Evolutionary conservation across 2,797 vertebrate species (phyloP).

Genomic region (Ctenopoma kingsleyae): DNA sequence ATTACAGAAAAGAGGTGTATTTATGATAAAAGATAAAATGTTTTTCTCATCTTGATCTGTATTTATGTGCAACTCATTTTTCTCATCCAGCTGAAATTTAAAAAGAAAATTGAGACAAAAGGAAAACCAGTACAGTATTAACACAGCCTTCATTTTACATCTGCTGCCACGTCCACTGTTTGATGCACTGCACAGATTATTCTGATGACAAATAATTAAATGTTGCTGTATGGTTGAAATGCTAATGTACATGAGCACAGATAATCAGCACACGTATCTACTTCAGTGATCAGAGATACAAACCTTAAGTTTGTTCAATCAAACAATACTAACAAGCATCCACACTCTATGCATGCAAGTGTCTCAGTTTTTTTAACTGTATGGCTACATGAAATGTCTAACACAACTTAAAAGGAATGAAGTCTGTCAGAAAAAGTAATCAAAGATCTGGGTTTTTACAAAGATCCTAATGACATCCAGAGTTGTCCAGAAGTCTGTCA

Average conservation of each 20-base stretch:
- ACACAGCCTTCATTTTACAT: conserved; percentile 25
- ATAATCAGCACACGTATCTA: conserved; percentile 30
- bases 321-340: background rate
- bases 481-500: conserved; percentile 11
- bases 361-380: conserved; percentile 3
- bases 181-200: conserved; percentile 24
- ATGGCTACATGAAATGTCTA: conserved; percentile 17
- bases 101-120: background rate
- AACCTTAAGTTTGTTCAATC: conserved; percentile 5
- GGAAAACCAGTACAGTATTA: conserved; percentile 7
- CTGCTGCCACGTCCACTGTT: background rate
- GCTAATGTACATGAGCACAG: conserved; percentile 33
- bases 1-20: conserved; percentile 14
- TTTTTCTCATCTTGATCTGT: conserved; percentile 1
- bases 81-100: conserved; percentile 4
- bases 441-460: conserved; percentile 2
- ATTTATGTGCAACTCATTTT: conserved; percentile 7
- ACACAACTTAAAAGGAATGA: conserved; percentile 3
- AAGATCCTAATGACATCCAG: background rate
- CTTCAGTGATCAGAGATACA: conserved; percentile 33
- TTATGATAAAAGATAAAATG: conserved; percentile 19
- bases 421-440: conserved; percentile 5
- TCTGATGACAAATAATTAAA: conserved; percentile 24
- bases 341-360: conserved; percentile 2
- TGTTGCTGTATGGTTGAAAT: conserved; percentile 40